Conservation (phyloP, 2,888 invertebrate species). For the Eustalomyia histrio region DNA sequence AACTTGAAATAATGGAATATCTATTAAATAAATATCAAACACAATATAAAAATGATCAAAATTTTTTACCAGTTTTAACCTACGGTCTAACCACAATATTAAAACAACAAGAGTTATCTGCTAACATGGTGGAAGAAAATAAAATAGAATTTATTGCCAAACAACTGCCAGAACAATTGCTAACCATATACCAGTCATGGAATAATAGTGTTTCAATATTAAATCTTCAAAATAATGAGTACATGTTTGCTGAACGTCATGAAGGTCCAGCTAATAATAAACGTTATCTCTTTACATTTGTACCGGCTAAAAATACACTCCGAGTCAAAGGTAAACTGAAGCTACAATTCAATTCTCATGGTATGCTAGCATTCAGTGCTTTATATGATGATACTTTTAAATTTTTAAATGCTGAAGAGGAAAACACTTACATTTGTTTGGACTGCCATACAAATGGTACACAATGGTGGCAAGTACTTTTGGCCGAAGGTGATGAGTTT, state of each 20-base stretch:
- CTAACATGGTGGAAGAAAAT: not conserved
- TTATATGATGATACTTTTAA: slow-evolving; percentile 19
- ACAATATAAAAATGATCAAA: not conserved
- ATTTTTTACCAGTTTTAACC: slow-evolving; percentile 30
- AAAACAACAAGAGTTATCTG: slow-evolving; percentile 11
- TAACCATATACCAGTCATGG: slow-evolving; percentile 40
- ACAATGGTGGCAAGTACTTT: slow-evolving; percentile 57
- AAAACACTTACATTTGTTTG: slow-evolving; percentile 40
- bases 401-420: slow-evolving; percentile 47
- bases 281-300: slow-evolving; percentile 42
- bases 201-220: slow-evolving; percentile 39
- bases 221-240: slow-evolving; percentile 35
- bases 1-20: slow-evolving; percentile 31
- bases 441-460: slow-evolving; percentile 25
- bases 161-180: slow-evolving; percentile 38
- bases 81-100: slow-evolving; percentile 18
- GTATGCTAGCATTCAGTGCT: slow-evolving; percentile 43
- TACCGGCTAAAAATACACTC: slow-evolving; percentile 4
- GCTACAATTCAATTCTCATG: slow-evolving; percentile 24
- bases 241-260: slow-evolving; percentile 25
- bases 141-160: slow-evolving; percentile 5
- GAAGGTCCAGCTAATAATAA: slow-evolving; percentile 19
- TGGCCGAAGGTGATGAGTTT: slow-evolving; percentile 11
- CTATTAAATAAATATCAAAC: slow-evolving; percentile 23
- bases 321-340: slow-evolving; percentile 42